Evolutionary conservation across 2,888 invertebrate genomes (phyloP), one percentile per base, ranked within the genome.

Genomic region (Rutpela maculata): DNA sequence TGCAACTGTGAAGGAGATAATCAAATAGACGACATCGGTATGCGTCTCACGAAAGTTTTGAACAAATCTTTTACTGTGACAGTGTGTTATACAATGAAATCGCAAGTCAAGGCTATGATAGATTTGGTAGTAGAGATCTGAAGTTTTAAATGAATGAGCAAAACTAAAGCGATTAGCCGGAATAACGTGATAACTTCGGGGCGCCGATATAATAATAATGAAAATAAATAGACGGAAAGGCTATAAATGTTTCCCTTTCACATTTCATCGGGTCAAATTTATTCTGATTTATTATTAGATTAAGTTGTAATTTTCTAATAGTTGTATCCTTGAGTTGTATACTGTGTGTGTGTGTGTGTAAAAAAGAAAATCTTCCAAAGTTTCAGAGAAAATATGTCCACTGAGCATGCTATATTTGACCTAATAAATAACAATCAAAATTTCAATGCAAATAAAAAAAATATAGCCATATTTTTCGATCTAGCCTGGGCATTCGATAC

Each of bases 171-270:
- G 50, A 50, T 50, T 50, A 50, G 50, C 50, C n/a, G 50, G n/a
- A 43, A 50, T n/a, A n/a, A 50, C 50, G 50, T 65, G 38, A 43
- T 43, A 65, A 43, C 65, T 65, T 65, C 15, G 18, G 18, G 19
- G 43, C 35, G 22, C 35, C 63, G 35, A 65, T 65, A 65, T 65
- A 26, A 43, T 38, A 43, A 65, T 43, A 65, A 65, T 18, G 65
- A 50, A 50, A n/a, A 50, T 50, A 50, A 22, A 62, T 62, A 31
- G n/a, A n/a, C 62, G 62, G 31, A 62, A 65, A 65, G 19, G 43
- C 65, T 17, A n/a, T 18, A 31, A 18, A 65, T 43, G 38, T 43
- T 18, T 50, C 50, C 50, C 6, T 50, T 50, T 50, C 15, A 7
- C n/a, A 50, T 50, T 6, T 50, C n/a, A n/a, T n/a, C 6, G 50